A percentile compares a stretch with the other conserved stretches of the same genome.
These are phyloP conservation scores for Bubo bubo DNA, from an alignment of 2,113 vertebrate species.

Conservation along the genomic window DNA sequence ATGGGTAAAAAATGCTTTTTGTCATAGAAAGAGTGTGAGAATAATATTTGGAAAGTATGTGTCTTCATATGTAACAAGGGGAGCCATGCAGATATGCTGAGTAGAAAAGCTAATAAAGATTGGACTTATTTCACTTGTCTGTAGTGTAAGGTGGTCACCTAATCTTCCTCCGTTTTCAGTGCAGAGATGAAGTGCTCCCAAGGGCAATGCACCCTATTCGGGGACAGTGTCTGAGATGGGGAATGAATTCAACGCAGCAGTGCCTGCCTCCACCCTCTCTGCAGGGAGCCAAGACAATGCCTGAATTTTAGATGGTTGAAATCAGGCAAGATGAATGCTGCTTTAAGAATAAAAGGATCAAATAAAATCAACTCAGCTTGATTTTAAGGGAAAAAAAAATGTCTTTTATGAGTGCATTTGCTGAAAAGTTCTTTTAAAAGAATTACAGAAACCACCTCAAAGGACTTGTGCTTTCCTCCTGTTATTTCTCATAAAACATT, in stretches of 20 bases:
- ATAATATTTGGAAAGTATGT: neutral
- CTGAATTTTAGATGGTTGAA: neutral
- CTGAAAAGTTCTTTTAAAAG: neutral
- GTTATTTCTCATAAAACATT: neutral
- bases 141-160: neutral
- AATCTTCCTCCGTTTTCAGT: neutral
- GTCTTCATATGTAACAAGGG: neutral
- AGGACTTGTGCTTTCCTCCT: neutral
- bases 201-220: rapidly evolving
- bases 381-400: neutral
- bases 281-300: neutral
- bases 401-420: neutral
- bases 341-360: neutral
- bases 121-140: neutral
- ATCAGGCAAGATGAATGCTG: neutral
- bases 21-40: neutral
- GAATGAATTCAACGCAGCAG: neutral
- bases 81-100: neutral
- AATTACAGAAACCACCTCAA: neutral
- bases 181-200: neutral
- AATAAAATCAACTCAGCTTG: neutral
- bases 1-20: neutral
- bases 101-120: neutral
- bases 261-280: neutral
- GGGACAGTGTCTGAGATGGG: neutral